Percentiles rank a stretch among this genome's conserved stretches.
These are phyloP conservation scores for Dicaeum eximium DNA, from an alignment of 2,113 vertebrate genomes.

Conservation along the genomic window DNA sequence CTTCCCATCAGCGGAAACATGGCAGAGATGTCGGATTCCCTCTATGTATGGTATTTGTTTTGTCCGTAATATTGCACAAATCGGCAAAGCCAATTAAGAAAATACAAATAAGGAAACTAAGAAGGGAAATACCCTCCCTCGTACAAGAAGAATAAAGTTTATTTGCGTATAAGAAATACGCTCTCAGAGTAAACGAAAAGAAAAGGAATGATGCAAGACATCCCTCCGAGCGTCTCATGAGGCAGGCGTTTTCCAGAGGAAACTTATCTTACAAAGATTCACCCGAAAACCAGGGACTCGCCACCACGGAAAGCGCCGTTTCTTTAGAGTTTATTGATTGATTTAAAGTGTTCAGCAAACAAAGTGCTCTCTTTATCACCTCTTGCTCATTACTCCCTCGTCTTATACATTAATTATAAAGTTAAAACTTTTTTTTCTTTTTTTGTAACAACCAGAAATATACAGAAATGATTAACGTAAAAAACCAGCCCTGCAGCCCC, in stretches of 20 bases:
- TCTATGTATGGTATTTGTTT: not conserved
- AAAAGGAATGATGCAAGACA: not conserved
- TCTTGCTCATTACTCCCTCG: not conserved
- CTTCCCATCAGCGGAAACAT: not conserved
- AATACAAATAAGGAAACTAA: not conserved
- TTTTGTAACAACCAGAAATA: constrained; percentile 55
- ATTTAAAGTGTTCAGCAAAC: constrained; percentile 65
- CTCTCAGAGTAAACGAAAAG: not conserved
- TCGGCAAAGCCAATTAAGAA: not conserved
- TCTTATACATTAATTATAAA: constrained; percentile 68
- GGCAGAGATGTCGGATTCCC: not conserved
- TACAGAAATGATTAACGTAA: constrained; percentile 47
- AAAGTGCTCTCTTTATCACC: constrained; percentile 61
- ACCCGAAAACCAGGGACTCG: not conserved
- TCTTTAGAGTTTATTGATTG: constrained; percentile 56
- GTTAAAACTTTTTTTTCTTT: constrained; percentile 36
- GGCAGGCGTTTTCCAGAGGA: not conserved
- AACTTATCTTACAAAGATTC: not conserved
- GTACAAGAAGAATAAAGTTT: not conserved
- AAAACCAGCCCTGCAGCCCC: not conserved
- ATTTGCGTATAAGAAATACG: not conserved
- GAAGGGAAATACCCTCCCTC: not conserved
- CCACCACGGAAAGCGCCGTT: not conserved
- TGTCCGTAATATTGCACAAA: not conserved
- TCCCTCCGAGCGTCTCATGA: not conserved